Conservation (phyloP, 2,113 vertebrate genomes). For the Microtus montanus region DNA sequence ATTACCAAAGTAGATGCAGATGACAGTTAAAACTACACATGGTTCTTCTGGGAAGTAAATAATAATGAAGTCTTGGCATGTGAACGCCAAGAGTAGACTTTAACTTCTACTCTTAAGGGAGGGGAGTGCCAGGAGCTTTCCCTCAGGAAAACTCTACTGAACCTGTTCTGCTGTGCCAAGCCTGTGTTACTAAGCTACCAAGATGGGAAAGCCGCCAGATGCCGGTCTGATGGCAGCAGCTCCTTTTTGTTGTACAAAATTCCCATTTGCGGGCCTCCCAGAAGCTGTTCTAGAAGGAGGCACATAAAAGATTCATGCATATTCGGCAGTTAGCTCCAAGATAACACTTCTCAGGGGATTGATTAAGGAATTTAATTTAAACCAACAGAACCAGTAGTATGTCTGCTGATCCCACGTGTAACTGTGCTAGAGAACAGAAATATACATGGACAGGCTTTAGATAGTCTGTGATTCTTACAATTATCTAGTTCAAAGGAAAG, state of each 20-base stretch:
- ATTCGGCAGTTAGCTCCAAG: slow-evolving; percentile 62
- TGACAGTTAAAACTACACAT: not conserved
- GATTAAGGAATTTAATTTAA: slow-evolving; percentile 82
- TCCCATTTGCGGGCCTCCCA: slow-evolving; percentile 62
- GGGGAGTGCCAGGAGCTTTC: not conserved
- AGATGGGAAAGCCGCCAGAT: slow-evolving; percentile 22
- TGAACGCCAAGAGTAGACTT: not conserved
- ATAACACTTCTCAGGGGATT: slow-evolving; percentile 79
- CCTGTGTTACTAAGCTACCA: slow-evolving; percentile 40
- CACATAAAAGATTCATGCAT: slow-evolving; percentile 77
- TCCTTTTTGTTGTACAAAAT: slow-evolving; percentile 68
- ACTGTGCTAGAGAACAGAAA: slow-evolving; percentile 77
- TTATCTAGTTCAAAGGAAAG: slow-evolving; percentile 80
- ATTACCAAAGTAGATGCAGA: not conserved
- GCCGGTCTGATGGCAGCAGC: slow-evolving; percentile 53
- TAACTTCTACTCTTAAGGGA: not conserved
- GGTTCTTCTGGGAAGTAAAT: not conserved
- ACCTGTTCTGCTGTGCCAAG: not conserved
- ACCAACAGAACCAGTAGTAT: slow-evolving; percentile 77
- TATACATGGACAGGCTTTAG: slow-evolving; percentile 79
- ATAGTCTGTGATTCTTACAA: slow-evolving; percentile 78
- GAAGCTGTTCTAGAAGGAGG: slow-evolving; percentile 64
- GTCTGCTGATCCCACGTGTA: slow-evolving; percentile 71
- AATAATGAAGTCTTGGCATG: slow-evolving; percentile 23
- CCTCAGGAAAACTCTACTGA: not conserved